Conservation (phyloP, 2,797 vertebrate genomes). For the Lepidocolaptes lacrymiger region DNA sequence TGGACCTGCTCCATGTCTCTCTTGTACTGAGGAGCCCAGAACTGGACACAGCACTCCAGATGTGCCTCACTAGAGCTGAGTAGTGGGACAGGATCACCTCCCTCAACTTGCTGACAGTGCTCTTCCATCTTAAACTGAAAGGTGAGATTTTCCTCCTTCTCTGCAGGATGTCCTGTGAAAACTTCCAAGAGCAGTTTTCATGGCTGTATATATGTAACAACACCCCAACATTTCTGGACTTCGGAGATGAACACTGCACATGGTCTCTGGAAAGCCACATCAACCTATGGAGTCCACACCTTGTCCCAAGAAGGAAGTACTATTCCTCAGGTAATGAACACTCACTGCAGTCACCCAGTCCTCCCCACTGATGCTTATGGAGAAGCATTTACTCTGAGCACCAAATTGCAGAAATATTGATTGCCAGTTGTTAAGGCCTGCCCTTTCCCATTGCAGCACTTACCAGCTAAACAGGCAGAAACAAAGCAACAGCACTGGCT, state of each 20-base stretch:
- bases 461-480: not conserved
- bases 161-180: conserved; percentile 76
- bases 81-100: not conserved
- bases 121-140: not conserved
- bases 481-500: not conserved
- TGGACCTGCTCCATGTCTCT: fast-evolving
- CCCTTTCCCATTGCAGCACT: not conserved
- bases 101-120: not conserved
- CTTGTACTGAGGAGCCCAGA: not conserved
- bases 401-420: not conserved
- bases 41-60: not conserved
- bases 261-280: conserved; percentile 58
- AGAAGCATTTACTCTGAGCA: not conserved
- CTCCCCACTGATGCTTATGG: not conserved
- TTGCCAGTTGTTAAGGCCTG: not conserved
- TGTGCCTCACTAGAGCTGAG: not conserved
- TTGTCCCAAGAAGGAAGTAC: not conserved
- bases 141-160: not conserved
- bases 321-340: not conserved
- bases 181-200: conserved; percentile 73
- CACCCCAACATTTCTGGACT: conserved; percentile 64
- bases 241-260: not conserved
- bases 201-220: conserved; percentile 70
- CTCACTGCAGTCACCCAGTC: not conserved
- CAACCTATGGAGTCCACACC: conserved; percentile 1